phyloP scores from a whole-genome alignment of 2,797 vertebrate genomes.

The Schizopygopsis malacanthus region DNA sequence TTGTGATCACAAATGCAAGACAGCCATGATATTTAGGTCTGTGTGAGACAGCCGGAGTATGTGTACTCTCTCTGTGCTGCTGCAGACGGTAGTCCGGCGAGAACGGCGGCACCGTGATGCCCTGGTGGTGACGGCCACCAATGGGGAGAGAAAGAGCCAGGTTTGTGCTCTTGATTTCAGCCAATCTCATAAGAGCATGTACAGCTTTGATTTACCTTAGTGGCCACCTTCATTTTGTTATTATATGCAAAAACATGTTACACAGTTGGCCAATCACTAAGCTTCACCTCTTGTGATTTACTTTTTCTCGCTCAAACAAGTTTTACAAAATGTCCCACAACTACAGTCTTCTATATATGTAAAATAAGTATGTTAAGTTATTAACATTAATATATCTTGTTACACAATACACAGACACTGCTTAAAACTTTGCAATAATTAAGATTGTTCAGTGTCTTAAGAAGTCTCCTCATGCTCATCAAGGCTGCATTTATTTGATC shows the following conservation, averaged over 20 bases:
- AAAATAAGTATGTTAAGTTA: background rate
- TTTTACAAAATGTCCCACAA: background rate
- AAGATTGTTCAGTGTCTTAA: background rate
- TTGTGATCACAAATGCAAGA: background rate
- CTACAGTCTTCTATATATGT: background rate
- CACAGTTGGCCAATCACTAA: background rate
- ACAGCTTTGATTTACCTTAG: background rate
- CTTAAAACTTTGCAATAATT: too few species aligned
- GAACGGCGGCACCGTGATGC: constrained; percentile 78
- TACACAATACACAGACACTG: too few species aligned
- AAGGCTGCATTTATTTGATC: background rate
- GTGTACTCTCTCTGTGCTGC: constrained; percentile 65
- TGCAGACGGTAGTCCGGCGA: constrained; percentile 84
- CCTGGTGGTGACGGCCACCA: constrained; percentile 78
- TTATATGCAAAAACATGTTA: background rate
- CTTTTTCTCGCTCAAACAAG: background rate
- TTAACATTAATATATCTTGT: background rate
- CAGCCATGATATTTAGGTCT: constrained; percentile 15
- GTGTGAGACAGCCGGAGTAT: constrained; percentile 20
- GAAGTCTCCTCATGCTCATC: background rate
- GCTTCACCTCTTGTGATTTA: background rate
- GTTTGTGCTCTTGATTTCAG: constrained; percentile 80
- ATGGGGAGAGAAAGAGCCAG: constrained; percentile 87
- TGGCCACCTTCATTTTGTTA: background rate
- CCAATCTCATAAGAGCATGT: constrained; percentile 27